Percentiles rank a stretch among this genome's conserved stretches.
These are phyloP conservation scores for Nannospalax galili DNA, from an alignment of 2,113 vertebrate genomes.

Conservation along the genomic window DNA sequence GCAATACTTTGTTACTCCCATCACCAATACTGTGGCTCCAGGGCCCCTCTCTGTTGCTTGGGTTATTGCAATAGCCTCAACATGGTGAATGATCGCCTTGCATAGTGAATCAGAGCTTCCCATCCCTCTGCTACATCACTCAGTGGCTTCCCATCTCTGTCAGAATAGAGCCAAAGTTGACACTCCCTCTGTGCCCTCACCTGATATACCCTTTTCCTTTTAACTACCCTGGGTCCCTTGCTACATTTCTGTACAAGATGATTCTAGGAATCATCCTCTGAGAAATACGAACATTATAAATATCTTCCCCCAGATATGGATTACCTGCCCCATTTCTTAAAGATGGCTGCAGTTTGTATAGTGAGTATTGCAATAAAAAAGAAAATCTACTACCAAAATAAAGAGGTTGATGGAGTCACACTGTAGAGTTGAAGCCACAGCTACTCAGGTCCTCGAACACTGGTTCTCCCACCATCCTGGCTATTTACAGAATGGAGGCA, in stretches of 20 bases:
- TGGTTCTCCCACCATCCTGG: fast-evolving
- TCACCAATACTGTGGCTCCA: not conserved
- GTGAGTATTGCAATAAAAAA: not conserved
- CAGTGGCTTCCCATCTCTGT: not conserved
- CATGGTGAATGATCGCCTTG: not conserved
- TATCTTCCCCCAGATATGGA: no score
- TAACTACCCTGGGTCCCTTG: no score
- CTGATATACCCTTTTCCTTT: no score
- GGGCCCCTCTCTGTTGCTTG: fast-evolving
- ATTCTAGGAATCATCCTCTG: fast-evolving
- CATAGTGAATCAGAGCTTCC: not conserved
- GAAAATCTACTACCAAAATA: not conserved
- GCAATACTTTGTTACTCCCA: fast-evolving
- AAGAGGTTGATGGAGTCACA: not conserved
- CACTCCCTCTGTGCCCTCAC: not conserved
- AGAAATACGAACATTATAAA: not conserved
- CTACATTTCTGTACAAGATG: not conserved
- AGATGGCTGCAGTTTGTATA: not conserved
- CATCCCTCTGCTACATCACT: not conserved
- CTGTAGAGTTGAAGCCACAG: fast-evolving
- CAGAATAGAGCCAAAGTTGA: not conserved
- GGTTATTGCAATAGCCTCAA: not conserved
- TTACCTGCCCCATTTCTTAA: not conserved
- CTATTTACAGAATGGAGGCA: not conserved
- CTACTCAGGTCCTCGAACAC: not conserved